Evolutionary conservation across 2,888 invertebrate genomes (phyloP), one percentile per base, ranked within the genome.

Genomic region (Drosophila mayaguana): DNA sequence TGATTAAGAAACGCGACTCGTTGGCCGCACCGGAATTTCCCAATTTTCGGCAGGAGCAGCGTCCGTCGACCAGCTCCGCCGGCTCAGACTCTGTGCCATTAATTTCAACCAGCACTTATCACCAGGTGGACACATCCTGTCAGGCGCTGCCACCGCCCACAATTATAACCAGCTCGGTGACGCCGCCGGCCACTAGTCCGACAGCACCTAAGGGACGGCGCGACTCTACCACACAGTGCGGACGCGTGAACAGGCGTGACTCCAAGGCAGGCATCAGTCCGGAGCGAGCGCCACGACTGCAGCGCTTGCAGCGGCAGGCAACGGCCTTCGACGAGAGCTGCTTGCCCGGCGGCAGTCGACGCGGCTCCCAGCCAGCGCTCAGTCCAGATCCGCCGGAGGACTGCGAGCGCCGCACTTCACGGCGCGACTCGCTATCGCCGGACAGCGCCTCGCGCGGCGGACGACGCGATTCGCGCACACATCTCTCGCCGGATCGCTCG

Each of bases 241-340:
- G 96, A 7, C 92, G 94, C 18, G 91, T 94, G 9, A 95, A 95
- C 59, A 93, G 96, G 48, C 93, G 96, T 69, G 96, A 96, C 89
- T 96, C 96, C 2, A 94, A 96, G 74, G 95, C 95, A 0, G 91
- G 91, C 63, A 95, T 95, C 1, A 95, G 95, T 89, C 96, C 96
- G 0, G 96, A 96, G 80, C 93, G 95, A n/a, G 93, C 95, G 48
- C 93, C 93, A 67, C 92, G 94, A 16, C 92, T 95, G 74, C 95
- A 96, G 50, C 94, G 97, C 62, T 93, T 97, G 56, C 97, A 97
- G 90, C 94, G 98, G 38, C 98, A 98, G 79, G 97, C 97, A 20
- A 97, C 97, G 8, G 97, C 97, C 42, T 97, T 97, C 90, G 98
- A 98, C 93, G 97, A 98, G 92, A 96, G 96, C 45, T 95, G 94